phyloP scores from a whole-genome alignment of 1,140 invertebrate genomes.

The Drosophila persimilis region DNA sequence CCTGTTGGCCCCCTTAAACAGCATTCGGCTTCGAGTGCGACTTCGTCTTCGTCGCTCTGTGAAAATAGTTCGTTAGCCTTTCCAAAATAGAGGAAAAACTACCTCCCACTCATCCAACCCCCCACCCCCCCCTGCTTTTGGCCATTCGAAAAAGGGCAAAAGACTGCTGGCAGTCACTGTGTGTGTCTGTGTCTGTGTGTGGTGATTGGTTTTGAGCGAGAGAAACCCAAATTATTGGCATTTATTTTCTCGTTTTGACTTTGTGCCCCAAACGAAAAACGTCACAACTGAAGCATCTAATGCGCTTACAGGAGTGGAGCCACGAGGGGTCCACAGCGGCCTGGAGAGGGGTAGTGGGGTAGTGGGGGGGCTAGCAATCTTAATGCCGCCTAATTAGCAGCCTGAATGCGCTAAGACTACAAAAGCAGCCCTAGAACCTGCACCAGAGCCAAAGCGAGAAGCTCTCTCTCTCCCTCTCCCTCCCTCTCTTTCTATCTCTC shows the following conservation, averaged over 20 bases:
- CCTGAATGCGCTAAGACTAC: constrained; percentile 80
- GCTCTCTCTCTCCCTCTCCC: constrained; percentile 3
- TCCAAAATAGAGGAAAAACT: constrained; percentile 63
- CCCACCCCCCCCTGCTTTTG: neutral
- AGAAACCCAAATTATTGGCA: constrained; percentile 76
- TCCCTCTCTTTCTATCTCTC: too few species aligned
- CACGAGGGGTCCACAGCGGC: neutral
- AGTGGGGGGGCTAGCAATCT: constrained; percentile 16
- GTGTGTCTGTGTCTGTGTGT: constrained; percentile 24
- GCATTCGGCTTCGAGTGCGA: constrained; percentile 42
- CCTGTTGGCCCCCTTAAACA: constrained; percentile 33
- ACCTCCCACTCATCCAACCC: constrained; percentile 21
- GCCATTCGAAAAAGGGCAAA: constrained; percentile 55
- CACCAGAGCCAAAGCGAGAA: constrained; percentile 19
- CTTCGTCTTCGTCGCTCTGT: constrained; percentile 56
- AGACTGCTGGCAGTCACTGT: constrained; percentile 9
- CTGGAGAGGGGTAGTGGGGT: neutral
- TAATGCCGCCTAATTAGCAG: constrained; percentile 79
- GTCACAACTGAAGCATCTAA: constrained; percentile 75
- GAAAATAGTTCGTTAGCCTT: constrained; percentile 81
- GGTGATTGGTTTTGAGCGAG: constrained; percentile 77
- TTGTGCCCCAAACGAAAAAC: constrained; percentile 32
- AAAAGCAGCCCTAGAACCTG: constrained; percentile 57
- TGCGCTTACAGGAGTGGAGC: constrained; percentile 55
- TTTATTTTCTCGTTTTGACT: constrained; percentile 79